Percentiles rank a stretch among this genome's conserved stretches.
Conservation (phyloP, 2,888 invertebrate genomes). For the Drosophila recens region DNA sequence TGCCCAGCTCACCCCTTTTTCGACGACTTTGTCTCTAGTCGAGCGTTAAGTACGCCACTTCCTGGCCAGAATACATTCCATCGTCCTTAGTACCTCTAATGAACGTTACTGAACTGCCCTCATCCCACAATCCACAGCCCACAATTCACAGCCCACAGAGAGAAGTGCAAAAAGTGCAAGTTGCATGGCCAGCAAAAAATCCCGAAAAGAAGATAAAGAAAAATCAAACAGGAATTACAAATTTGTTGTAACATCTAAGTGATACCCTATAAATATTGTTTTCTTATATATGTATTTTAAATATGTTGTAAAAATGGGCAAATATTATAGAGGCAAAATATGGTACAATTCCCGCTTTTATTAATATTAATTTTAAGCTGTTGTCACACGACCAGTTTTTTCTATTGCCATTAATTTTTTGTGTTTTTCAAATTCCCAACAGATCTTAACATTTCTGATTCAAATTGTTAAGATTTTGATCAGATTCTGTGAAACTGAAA, state of each 20-base stretch:
- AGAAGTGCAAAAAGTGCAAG: constrained; percentile 66
- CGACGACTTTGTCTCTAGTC: constrained; percentile 23
- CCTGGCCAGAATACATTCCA: constrained; percentile 43
- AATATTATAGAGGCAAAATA: too few relatives aligned
- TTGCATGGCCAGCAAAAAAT: constrained; percentile 50
- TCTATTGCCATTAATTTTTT: too few relatives aligned
- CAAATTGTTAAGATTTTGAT: too few relatives aligned
- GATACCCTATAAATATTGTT: constrained; percentile 24
- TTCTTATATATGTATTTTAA: too few relatives aligned
- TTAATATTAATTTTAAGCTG: too few relatives aligned
- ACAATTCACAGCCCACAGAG: not conserved
- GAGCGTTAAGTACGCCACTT: constrained; percentile 52
- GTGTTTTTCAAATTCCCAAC: too few relatives aligned
- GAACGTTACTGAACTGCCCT: constrained; percentile 40
- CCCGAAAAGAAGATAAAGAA: constrained; percentile 10
- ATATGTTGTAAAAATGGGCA: too few relatives aligned
- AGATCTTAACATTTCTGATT: too few relatives aligned
- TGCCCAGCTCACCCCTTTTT: not conserved
- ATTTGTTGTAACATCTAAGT: not conserved
- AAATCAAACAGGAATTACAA: not conserved
- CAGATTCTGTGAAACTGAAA: too few relatives aligned
- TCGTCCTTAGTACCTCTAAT: constrained; percentile 49
- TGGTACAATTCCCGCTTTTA: too few relatives aligned
- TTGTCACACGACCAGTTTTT: too few relatives aligned
- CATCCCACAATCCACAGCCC: constrained; percentile 15